Conservation (phyloP, 2,888 invertebrate species). For the Frankliniella intonsa region DNA sequence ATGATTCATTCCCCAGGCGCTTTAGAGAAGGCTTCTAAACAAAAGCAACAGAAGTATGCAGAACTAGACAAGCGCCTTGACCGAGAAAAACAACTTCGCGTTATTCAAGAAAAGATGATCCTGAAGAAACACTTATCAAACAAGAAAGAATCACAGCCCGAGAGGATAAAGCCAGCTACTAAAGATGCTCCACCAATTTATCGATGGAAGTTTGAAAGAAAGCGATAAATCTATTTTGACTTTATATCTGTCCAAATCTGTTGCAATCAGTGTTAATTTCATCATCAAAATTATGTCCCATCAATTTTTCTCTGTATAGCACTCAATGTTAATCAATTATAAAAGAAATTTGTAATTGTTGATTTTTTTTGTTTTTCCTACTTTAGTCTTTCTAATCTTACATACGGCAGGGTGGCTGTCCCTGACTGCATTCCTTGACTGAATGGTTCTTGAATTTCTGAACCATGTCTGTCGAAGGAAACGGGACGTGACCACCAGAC, state of each 20-base stretch:
- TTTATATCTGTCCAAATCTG: no score
- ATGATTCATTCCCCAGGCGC: constrained; percentile 43
- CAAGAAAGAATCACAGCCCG: constrained; percentile 59
- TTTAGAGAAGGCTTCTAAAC: constrained; percentile 53
- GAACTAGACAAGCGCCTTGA: constrained; percentile 71
- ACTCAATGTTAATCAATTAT: no score
- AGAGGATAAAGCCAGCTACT: constrained; percentile 58
- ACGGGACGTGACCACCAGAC: no score
- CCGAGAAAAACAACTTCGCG: constrained; percentile 67
- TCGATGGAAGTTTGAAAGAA: constrained; percentile 75
- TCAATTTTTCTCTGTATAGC: no score
- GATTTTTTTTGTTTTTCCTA: background rate
- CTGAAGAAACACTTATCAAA: constrained; percentile 63
- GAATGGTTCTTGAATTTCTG: no score
- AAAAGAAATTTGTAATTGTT: background rate
- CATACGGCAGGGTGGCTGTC: no score
- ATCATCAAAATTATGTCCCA: no score
- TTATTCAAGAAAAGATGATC: constrained; percentile 76
- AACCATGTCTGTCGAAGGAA: no score
- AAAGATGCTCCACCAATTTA: constrained; percentile 68
- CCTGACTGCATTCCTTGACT: no score
- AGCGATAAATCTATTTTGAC: constrained; percentile 53
- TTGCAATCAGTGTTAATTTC: no score
- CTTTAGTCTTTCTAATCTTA: background rate
- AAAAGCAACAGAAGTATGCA: constrained; percentile 62